Evolutionary conservation across 1,140 invertebrate species (phyloP).

Genomic region (Drosophila melanogaster): DNA sequence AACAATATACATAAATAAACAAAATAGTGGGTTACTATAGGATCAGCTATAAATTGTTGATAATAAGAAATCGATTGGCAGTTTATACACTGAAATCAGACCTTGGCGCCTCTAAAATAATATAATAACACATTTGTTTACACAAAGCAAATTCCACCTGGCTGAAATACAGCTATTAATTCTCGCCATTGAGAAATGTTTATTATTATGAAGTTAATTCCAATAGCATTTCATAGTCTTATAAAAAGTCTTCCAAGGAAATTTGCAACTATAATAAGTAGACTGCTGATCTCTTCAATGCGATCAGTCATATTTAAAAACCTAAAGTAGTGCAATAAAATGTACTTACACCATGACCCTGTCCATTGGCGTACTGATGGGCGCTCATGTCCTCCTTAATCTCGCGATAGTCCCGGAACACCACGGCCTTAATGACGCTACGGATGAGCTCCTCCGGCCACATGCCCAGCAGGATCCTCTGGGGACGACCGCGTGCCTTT

Average conservation of each 20-base stretch:
- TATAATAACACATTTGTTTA: constrained; percentile 34
- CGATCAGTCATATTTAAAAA: too few relatives aligned
- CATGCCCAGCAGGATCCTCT: constrained; percentile 94
- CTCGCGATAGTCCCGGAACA: constrained; percentile 92
- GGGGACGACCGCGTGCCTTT: constrained; percentile 94
- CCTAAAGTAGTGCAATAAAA: too few relatives aligned
- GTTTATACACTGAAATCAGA: constrained; percentile 3
- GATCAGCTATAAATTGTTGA: neutral
- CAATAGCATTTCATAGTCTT: constrained; percentile 19
- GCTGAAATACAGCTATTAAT: constrained; percentile 16
- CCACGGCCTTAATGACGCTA: constrained; percentile 94
- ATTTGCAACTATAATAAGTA: neutral
- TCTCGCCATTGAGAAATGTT: constrained; percentile 10
- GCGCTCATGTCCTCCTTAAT: constrained; percentile 88
- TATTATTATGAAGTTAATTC: constrained; percentile 17
- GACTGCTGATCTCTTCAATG: too few relatives aligned
- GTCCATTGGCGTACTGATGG: constrained; percentile 86
- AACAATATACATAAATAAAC: neutral
- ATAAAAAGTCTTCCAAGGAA: constrained; percentile 4
- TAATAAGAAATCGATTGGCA: neutral
- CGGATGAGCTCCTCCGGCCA: constrained; percentile 97
- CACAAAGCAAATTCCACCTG: constrained; percentile 16
- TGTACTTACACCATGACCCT: constrained; percentile 74
- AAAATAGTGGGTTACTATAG: neutral
- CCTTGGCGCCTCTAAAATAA: constrained; percentile 29